Conservation (phyloP, 1,140 invertebrate species). For the Habropoda laboriosa region DNA sequence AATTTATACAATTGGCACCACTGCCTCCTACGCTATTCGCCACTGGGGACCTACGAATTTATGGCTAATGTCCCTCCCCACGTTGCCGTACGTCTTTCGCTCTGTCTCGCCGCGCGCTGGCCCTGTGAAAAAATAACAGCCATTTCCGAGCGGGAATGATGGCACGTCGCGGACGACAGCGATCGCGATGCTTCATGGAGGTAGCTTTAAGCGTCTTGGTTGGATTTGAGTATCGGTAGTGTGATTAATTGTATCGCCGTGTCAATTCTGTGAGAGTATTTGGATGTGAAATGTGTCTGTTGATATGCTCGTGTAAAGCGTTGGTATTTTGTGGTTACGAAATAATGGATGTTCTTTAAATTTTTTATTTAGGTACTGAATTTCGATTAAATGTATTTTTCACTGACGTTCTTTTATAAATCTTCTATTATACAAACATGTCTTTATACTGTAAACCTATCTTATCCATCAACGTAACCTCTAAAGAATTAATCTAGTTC, state of each 20-base stretch:
- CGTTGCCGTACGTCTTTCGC: constrained; percentile 11
- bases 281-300: background rate
- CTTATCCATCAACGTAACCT: too few species aligned
- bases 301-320: too few species aligned
- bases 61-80: constrained; percentile 73
- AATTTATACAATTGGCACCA: constrained; percentile 81
- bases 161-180: constrained; percentile 19
- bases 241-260: background rate
- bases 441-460: too few species aligned
- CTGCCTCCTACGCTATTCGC: constrained; percentile 72
- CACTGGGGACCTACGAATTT: constrained; percentile 79
- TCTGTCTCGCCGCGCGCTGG: background rate
- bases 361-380: too few species aligned
- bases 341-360: too few species aligned
- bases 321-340: too few species aligned
- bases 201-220: background rate
- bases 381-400: too few species aligned
- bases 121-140: constrained; percentile 51
- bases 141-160: constrained; percentile 33
- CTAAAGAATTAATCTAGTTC: background rate
- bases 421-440: too few species aligned
- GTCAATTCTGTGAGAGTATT: background rate
- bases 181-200: constrained; percentile 19
- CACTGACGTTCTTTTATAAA: too few species aligned
- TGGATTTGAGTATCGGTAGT: background rate